A percentile compares a stretch with the other conserved stretches of the same genome.
phyloP scores from a whole-genome alignment of 2,113 vertebrate species.

The Podocnemis expansa region DNA sequence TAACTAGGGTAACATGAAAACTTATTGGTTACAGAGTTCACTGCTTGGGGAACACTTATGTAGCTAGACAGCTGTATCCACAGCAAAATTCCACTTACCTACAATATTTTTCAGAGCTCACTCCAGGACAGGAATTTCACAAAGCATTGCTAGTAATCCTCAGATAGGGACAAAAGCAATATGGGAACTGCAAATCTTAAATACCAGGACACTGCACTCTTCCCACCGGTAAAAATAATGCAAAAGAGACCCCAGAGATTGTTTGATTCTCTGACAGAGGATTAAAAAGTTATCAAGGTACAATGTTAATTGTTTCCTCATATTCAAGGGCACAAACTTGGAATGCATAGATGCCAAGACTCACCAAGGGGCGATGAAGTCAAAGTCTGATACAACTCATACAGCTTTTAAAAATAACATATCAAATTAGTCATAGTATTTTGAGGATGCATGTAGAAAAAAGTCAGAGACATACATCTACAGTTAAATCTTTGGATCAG shows the following conservation, averaged over 20 bases:
- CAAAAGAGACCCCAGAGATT: not conserved
- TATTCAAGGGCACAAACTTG: not conserved
- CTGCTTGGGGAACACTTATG: not conserved
- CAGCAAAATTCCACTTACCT: not conserved
- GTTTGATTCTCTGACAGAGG: not conserved
- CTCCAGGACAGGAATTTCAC: not conserved
- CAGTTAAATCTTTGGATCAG: not conserved
- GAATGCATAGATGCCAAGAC: not conserved
- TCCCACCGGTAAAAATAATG: not conserved
- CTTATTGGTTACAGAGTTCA: not conserved
- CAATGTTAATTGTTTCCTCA: not conserved
- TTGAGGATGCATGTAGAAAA: not conserved
- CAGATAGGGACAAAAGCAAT: not conserved
- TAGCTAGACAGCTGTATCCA: not conserved
- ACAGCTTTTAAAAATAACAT: not conserved
- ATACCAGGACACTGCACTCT: not conserved
- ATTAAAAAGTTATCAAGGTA: not conserved
- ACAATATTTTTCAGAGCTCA: not conserved
- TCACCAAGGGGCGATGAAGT: not conserved
- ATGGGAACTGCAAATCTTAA: not conserved
- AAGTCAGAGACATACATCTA: not conserved
- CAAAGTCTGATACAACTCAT: not conserved
- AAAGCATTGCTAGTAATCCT: not conserved
- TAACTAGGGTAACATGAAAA: not conserved
- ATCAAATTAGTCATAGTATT: not conserved